Evolutionary conservation across 2,888 invertebrate species (phyloP), one percentile per base, ranked within the genome.

Genomic region (Torymus texanus): DNA sequence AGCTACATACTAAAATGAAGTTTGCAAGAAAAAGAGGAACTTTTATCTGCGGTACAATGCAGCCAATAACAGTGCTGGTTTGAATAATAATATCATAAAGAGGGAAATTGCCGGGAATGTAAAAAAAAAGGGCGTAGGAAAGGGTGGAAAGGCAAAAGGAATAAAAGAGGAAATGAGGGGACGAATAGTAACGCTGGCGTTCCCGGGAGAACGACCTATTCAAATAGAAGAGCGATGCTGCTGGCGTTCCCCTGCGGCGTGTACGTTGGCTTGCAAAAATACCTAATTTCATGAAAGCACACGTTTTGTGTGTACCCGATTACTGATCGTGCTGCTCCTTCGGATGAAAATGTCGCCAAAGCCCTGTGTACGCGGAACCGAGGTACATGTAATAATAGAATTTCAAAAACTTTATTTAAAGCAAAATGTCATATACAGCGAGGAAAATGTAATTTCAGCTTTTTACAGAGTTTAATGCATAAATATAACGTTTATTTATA

Each of bases 231-330:
- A 41, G 41, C 41, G 41, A 41, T 41, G 41, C 41, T 41, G 41
- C 41, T 41, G 41, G 61, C 50, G 61, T 62, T 56, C 67, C 78
- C 75, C n/a, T 18, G 61, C 50, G 65, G 50, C 50, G 50, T 78
- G 55, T 59, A 3, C 55, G 58, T 24, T 50, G 53, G 53, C 63
- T 71, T 53, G 50, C 51, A 50, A 71, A 75, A 75, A 75, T 58
- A 75, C 53, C 67, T 79, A 70, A 70, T 74, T 75, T 79, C 67
- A 59, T 53, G 66, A 55, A 53, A 62, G 51, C 61, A 12, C 24
- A 24, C 61, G 29, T 24, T 41, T 58, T 59, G 55, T 61, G 55
- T 61, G 50, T 53, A 24, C 56, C 76, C 56, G 59, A 72, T 80
- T 67, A 61, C 41, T 41, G 41, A 41, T 41, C 41, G 41, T 18